Conservation (phyloP, 2,888 invertebrate species). For the Noctua janthe region DNA sequence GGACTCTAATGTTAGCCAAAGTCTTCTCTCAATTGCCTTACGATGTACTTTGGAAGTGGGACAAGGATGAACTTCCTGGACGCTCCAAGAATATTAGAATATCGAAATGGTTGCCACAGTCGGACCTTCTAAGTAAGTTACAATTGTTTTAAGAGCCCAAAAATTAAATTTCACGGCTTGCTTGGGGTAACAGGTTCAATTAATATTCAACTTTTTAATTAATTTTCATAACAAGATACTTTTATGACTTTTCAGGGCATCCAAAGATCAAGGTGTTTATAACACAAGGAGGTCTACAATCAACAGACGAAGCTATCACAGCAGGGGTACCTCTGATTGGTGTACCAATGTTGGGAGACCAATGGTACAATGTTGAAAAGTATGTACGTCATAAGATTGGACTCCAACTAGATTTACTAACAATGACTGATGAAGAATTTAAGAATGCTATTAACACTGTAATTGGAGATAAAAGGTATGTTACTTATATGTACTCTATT, state of each 20-base stretch:
- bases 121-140: slow-evolving; percentile 55
- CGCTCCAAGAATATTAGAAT: slow-evolving; percentile 80
- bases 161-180: not conserved
- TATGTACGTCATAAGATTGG: slow-evolving; percentile 47
- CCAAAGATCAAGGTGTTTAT: slow-evolving; percentile 56
- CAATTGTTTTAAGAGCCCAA: not conserved
- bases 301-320: slow-evolving; percentile 66
- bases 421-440: slow-evolving; percentile 29
- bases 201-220: not conserved
- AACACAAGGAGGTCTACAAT: slow-evolving; percentile 69
- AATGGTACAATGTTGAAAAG: slow-evolving; percentile 60
- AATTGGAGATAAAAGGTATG: slow-evolving; percentile 33
- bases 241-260: slow-evolving; percentile 31
- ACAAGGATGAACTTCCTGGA: slow-evolving; percentile 76
- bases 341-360: slow-evolving; percentile 64
- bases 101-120: slow-evolving; percentile 86
- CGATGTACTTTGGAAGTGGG: slow-evolving; percentile 85
- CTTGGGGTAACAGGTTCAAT: not conserved
- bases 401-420: slow-evolving; percentile 20
- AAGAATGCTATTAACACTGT: slow-evolving; percentile 19
- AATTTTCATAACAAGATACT: not conserved
- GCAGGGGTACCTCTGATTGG: slow-evolving; percentile 65
- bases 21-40: slow-evolving; percentile 83
- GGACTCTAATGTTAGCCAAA: slow-evolving; percentile 72
- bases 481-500: not conserved